Base-by-base conservation (phyloP, 2,113 vertebrate genomes). In the Neodon shergylaensis region DNA sequence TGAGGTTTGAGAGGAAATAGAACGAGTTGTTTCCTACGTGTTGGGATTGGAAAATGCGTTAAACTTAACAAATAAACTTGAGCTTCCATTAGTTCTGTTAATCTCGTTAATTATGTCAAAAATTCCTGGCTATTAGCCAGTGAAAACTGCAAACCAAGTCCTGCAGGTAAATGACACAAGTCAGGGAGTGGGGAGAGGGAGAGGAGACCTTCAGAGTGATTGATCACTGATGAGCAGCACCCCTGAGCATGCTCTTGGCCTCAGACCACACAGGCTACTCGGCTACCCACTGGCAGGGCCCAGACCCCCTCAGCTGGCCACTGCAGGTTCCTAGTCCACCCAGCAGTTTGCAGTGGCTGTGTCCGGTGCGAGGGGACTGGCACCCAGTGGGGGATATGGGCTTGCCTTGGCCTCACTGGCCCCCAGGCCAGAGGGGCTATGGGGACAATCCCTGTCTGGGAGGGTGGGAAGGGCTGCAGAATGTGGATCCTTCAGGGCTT, bases 351-450 rank as follows among this genome's bases (percentile, higher is more conserved):
- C 47, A 49, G 7, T 4, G 44, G 44, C 31, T n/a, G 31, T 47
- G 17, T 33, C 74, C 5, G 0, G 42, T 28, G 22, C 9, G 1
- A 26, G 12, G 5, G 42, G n/a, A 42, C 39, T 44, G 42, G 39
- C 36, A 44, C 9, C 73, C 73, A 44, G 73, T 22, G 11, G 12
- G 44, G 26, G 12, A 16, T 13, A 28, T 49, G 26, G 44, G 12
- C 5, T 78, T 33, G 47, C 76, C 28, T 5, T 81, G 49, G 42
- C 26, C 5, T 28, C 44, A 1, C 44, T 49, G 74, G 12, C 14
- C 3, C 0, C 26, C 44, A 47, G 76, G 17, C 16, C 0, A 31
- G 47, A 79, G 19, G 31, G 8, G 31, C 7, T 5, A 17, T 49
- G 4, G 5, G 39, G 24, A 11, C 24, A 14, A 5, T 13, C 42